These are phyloP conservation scores for Cataglyphis altisquamis DNA, from an alignment of 2,888 invertebrate genomes.

Conservation along the genomic window DNA sequence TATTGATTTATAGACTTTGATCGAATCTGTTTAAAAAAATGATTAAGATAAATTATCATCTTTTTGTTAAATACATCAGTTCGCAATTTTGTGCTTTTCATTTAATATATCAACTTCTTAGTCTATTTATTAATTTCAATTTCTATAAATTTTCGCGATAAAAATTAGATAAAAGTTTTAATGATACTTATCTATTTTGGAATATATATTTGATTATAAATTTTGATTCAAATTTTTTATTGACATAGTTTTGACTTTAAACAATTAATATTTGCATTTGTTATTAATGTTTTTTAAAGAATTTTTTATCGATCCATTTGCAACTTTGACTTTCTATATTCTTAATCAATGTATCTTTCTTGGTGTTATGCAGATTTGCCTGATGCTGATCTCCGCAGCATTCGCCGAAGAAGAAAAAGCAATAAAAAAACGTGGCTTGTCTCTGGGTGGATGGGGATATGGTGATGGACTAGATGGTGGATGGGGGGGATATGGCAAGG, in stretches of 20 bases:
- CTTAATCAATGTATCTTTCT: background rate
- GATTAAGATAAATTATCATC: background rate
- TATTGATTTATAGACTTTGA: background rate
- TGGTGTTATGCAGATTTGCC: conserved; percentile 83
- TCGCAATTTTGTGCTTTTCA: background rate
- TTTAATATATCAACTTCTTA: background rate
- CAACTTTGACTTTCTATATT: background rate
- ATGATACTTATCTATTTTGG: background rate
- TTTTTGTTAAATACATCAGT: background rate
- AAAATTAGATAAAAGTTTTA: background rate
- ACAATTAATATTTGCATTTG: background rate
- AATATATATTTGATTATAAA: background rate
- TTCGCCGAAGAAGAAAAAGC: conserved; percentile 83
- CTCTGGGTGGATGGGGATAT: conserved; percentile 64
- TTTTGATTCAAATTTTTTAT: background rate
- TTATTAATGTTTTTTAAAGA: background rate
- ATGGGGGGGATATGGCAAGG: conserved; percentile 62
- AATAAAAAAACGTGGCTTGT: conserved; percentile 81
- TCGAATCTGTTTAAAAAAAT: background rate
- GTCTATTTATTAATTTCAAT: background rate
- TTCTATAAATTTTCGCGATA: background rate
- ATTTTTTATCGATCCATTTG: background rate
- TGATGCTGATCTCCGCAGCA: conserved; percentile 85
- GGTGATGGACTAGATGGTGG: conserved; percentile 61
- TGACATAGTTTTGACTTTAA: background rate